Conservation (phyloP, 2,797 vertebrate species). For the Kryptopterus vitreolus region DNA sequence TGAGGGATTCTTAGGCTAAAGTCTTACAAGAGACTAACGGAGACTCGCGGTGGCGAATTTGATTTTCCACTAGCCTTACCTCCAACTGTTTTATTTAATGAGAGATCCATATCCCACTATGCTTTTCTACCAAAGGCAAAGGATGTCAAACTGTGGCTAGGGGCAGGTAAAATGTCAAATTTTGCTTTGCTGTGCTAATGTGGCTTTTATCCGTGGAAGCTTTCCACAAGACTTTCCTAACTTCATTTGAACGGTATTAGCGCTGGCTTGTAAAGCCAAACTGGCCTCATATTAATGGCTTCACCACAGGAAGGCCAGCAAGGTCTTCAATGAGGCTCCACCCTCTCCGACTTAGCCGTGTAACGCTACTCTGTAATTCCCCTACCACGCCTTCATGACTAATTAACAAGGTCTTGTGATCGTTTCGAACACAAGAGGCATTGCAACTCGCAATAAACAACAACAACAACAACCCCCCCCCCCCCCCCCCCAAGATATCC, state of each 20-base stretch:
- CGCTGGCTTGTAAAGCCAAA: background rate
- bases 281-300: slow-evolving; percentile 9
- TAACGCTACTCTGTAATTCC: slow-evolving; percentile 16
- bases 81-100: slow-evolving; percentile 61
- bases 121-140: slow-evolving; percentile 43
- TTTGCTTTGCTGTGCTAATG: slow-evolving; percentile 55
- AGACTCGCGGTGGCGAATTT: slow-evolving; percentile 7
- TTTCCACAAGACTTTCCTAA: slow-evolving; percentile 48
- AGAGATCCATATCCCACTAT: slow-evolving; percentile 26
- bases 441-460: slow-evolving; percentile 13
- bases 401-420: slow-evolving; percentile 31
- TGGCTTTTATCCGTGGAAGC: slow-evolving; percentile 53
- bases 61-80: slow-evolving; percentile 42
- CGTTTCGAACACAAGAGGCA: slow-evolving; percentile 18
- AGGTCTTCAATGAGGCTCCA: slow-evolving; percentile 18
- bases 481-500: too few species aligned
- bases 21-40: background rate
- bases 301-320: slow-evolving; percentile 15
- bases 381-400: slow-evolving; percentile 26
- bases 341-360: slow-evolving; percentile 9
- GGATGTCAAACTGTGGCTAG: slow-evolving; percentile 65
- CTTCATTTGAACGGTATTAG: slow-evolving; percentile 23
- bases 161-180: slow-evolving; percentile 62
- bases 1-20: background rate
- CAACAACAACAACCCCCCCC: background rate